phyloP scores from a whole-genome alignment of 2,888 invertebrate genomes.

The Rhagonycha lutea region DNA sequence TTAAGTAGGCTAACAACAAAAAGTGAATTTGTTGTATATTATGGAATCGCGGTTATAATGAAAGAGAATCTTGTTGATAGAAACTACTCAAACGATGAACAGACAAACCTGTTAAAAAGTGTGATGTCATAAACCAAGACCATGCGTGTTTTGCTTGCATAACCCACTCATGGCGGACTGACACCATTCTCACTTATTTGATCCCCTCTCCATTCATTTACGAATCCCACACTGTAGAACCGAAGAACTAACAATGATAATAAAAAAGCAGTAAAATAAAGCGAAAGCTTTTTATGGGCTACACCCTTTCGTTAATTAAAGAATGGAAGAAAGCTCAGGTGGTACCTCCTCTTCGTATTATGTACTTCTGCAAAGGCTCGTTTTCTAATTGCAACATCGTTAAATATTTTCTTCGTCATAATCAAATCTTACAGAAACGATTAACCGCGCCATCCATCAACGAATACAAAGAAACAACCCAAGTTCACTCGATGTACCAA shows the following conservation, averaged over 20 bases:
- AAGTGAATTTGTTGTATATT: slow-evolving; percentile 15
- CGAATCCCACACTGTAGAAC: neutral
- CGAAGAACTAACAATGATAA: neutral
- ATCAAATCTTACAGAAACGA: neutral
- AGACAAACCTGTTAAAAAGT: slow-evolving; percentile 33
- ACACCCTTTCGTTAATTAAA: neutral
- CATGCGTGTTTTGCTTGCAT: slow-evolving; percentile 38
- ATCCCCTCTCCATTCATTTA: slow-evolving; percentile 15
- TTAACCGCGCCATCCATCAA: neutral
- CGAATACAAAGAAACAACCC: neutral
- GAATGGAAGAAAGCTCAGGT: neutral
- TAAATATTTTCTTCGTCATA: no score
- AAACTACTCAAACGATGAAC: slow-evolving; percentile 3
- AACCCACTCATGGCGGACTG: slow-evolving; percentile 39
- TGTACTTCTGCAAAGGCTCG: neutral
- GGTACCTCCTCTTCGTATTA: no score
- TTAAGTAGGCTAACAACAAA: slow-evolving; percentile 22
- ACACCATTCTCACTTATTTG: slow-evolving; percentile 41
- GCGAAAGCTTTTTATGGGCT: neutral
- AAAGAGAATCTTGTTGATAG: slow-evolving; percentile 28
- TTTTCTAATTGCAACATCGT: neutral
- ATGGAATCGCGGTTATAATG: slow-evolving; percentile 10
- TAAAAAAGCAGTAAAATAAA: slow-evolving; percentile 5
- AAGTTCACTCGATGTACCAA: neutral
- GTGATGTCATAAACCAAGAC: slow-evolving; percentile 38